These are phyloP conservation scores for Aurelia coerulea DNA, from an alignment of 30 jellyfish, hydroid and myxozoan species.

Conservation along the genomic window DNA sequence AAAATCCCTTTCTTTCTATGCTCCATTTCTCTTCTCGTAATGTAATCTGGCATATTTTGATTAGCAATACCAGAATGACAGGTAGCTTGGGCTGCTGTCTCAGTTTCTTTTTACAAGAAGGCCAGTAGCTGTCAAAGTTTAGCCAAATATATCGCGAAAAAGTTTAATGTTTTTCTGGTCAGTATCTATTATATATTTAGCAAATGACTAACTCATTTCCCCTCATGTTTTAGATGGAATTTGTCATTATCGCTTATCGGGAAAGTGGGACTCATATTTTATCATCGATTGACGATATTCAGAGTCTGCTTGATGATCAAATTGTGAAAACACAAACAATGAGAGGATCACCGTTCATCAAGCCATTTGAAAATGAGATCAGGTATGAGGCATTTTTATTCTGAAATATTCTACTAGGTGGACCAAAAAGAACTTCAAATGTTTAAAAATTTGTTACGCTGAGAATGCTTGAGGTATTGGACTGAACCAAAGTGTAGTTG, in stretches of 20 bases:
- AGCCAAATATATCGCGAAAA: too few species aligned
- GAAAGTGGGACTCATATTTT: conserved; percentile 97
- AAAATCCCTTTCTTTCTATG: too few species aligned
- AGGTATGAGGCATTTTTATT: conserved; percentile 39
- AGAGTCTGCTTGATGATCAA: conserved; percentile 94
- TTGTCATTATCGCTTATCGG: conserved; percentile 91
- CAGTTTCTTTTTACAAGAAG: too few species aligned
- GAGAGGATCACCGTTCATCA: conserved; percentile 98
- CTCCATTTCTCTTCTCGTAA: too few species aligned
- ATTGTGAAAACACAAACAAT: conserved; percentile 98
- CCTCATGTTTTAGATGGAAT: conserved; percentile 70
- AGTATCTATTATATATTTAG: neutral
- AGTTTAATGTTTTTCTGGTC: too few species aligned
- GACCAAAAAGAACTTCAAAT: neutral
- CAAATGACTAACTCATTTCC: neutral
- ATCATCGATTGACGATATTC: conserved; percentile 96
- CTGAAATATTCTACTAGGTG: neutral
- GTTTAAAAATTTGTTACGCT: too few species aligned
- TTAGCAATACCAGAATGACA: too few species aligned
- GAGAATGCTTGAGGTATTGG: too few species aligned
- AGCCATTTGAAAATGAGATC: conserved; percentile 95
- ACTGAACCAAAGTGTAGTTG: too few species aligned
- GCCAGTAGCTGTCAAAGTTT: too few species aligned
- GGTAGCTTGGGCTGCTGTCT: too few species aligned
- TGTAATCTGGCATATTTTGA: too few species aligned